Base-by-base conservation (phyloP, 92 coral and sea anemone species). In the Epizoanthus rinbou region DNA sequence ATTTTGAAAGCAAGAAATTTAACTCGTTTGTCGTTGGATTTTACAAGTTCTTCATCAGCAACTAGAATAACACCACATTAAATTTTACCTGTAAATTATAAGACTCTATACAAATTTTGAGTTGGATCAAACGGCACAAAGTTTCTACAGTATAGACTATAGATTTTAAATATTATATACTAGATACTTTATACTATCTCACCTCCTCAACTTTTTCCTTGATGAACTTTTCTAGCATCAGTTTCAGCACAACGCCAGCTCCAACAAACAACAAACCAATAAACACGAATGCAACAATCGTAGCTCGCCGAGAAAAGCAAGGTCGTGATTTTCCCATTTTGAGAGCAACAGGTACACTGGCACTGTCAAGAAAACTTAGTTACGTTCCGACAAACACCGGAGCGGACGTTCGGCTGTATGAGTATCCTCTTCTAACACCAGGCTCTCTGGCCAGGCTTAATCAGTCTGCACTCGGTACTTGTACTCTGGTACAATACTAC, bases 161-260 rank as follows among this genome's bases (percentile, higher is more conserved):
- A 37, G 5, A 37, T 37, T 37, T 6, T 3, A 1, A 6, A 45
- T 18, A 6, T 9, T 35, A 59, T 31, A 28, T 0, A 0, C 17
- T 15, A 10, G 15, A 19, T 6, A 8, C 31, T 28, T 28, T 28
- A 28, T 28, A 21, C 17, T 17, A 11, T 22, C 82, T 10, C 60
- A 76, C 82, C 65, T 76, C 82, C 9, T 59, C 11, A 18, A 60
- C 64, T 15, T 76, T 76, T 9, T 60, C 82, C 24, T 22, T 76
- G 22, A 76, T 76, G 21, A 76, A 15, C 17, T 76, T 60, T n/a
- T 76, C 53, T 18, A 76, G 21, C 57, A 76, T 35, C 22, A 39
- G 24, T 62, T 64, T 60, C 35, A 60, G 57, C 16, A 62, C 56
- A 59, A 76, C n/a, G 37, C 82, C 68, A 19, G 58, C 82, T 76